Evolutionary conservation across 2,888 invertebrate species (phyloP).

Genomic region (Pomacea canaliculata): DNA sequence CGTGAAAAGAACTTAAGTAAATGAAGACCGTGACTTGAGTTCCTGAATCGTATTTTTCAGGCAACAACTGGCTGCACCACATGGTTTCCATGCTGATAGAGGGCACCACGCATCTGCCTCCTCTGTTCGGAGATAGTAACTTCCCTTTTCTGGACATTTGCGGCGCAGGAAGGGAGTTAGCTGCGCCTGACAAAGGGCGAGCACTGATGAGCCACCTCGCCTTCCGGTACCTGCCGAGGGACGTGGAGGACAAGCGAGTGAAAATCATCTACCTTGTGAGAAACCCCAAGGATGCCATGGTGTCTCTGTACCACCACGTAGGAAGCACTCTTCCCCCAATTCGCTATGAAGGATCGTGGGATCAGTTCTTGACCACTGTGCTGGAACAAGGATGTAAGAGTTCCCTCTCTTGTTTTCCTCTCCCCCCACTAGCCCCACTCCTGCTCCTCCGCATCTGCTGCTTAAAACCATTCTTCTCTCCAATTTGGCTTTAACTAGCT

Average conservation of each 20-base stretch:
- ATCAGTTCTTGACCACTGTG: slow-evolving; percentile 23
- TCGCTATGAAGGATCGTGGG: slow-evolving; percentile 25
- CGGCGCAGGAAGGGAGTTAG: background rate
- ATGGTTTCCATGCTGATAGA: slow-evolving; percentile 13
- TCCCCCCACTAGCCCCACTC: no score
- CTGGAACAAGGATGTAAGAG: slow-evolving; percentile 32
- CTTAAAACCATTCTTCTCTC: no score
- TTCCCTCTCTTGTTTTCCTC: no score
- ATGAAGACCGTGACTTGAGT: no score
- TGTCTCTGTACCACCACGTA: slow-evolving; percentile 27
- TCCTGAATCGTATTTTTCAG: background rate
- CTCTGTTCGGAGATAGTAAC: background rate
- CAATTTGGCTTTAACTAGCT: no score
- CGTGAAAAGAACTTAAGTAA: no score
- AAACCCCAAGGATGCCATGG: slow-evolving; percentile 31
- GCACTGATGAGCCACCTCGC: slow-evolving; percentile 7
- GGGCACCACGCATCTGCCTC: slow-evolving; percentile 11
- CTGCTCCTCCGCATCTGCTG: no score
- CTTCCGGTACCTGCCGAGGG: slow-evolving; percentile 30
- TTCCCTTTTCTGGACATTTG: slow-evolving; percentile 8
- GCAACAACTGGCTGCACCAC: slow-evolving; percentile 25
- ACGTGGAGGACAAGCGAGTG: slow-evolving; percentile 27
- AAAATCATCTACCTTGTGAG: slow-evolving; percentile 27
- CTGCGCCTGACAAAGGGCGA: slow-evolving; percentile 1
- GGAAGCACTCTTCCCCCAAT: slow-evolving; percentile 1